Percentiles rank a stretch among this genome's conserved stretches.
These are phyloP conservation scores for Distichodus sexfasciatus DNA, from an alignment of 2,797 vertebrate genomes.

Conservation along the genomic window DNA sequence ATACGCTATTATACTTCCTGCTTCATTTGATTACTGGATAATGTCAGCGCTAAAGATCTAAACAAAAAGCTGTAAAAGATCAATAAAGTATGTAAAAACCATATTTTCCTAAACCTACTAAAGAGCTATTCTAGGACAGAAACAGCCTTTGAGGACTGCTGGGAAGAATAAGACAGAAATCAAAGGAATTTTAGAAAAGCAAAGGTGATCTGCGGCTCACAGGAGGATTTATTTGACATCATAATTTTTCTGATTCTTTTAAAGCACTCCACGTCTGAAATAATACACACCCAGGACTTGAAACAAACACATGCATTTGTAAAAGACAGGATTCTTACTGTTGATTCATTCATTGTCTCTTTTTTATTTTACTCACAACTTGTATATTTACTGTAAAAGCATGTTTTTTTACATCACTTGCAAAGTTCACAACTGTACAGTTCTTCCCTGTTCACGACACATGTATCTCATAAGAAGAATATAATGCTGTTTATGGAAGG, in stretches of 20 bases:
- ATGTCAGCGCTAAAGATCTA: neutral
- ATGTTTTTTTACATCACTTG: neutral
- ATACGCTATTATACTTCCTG: neutral
- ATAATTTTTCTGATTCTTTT: neutral
- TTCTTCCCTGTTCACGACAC: conserved; percentile 16
- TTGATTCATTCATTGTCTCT: neutral
- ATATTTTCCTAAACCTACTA: neutral
- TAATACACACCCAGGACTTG: no score
- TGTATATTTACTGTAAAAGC: conserved; percentile 12
- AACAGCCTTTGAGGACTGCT: neutral
- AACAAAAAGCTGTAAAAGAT: neutral
- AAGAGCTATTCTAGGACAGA: neutral
- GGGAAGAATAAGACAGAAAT: neutral
- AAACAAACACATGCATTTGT: neutral
- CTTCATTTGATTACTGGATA: conserved; percentile 7
- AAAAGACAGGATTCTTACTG: no score
- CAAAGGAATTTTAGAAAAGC: conserved; percentile 1
- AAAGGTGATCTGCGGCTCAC: no score
- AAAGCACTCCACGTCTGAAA: neutral
- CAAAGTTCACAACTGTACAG: conserved; percentile 5
- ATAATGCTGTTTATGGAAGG: conserved; percentile 12
- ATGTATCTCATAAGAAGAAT: conserved; percentile 27
- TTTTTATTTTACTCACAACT: neutral
- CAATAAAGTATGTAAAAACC: conserved; percentile 17
- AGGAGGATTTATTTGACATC: neutral